These are phyloP conservation scores for Diabrotica virgifera DNA, from an alignment of 1,140 invertebrate genomes.

Conservation along the genomic window DNA sequence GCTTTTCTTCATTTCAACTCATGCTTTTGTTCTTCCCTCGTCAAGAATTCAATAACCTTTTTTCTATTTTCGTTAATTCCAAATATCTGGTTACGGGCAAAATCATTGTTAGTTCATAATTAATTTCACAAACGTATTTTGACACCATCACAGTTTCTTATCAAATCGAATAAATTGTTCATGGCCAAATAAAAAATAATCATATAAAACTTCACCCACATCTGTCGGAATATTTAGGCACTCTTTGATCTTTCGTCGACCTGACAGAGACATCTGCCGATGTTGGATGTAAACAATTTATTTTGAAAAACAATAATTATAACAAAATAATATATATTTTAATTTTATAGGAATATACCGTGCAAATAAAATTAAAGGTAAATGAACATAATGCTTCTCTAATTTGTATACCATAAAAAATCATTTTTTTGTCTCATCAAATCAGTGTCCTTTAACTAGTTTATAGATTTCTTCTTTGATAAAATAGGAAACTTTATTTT, in stretches of 20 bases:
- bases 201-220: slow-evolving; percentile 28
- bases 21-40: slow-evolving; percentile 39
- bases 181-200: slow-evolving; percentile 27
- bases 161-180: slow-evolving; percentile 38
- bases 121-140: slow-evolving; percentile 43
- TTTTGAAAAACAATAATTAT: too few relatives aligned
- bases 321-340: too few relatives aligned
- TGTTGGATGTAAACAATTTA: too few relatives aligned
- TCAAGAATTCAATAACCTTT: slow-evolving; percentile 46
- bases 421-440: too few relatives aligned
- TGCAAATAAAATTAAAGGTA: too few relatives aligned
- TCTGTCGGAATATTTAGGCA: slow-evolving; percentile 28
- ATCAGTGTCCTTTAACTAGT: too few relatives aligned
- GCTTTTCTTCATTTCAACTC: slow-evolving; percentile 49
- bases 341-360: too few relatives aligned
- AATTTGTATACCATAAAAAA: too few relatives aligned
- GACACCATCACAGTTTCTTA: slow-evolving; percentile 48
- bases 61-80: slow-evolving; percentile 33
- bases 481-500: too few relatives aligned
- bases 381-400: too few relatives aligned
- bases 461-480: too few relatives aligned
- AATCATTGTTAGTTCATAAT: slow-evolving; percentile 45
- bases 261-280: neutral
- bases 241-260: neutral
- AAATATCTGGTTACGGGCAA: slow-evolving; percentile 28